Base-by-base conservation (phyloP, 2,797 vertebrate genomes). In the Tokudaia tokunoshimensis region DNA sequence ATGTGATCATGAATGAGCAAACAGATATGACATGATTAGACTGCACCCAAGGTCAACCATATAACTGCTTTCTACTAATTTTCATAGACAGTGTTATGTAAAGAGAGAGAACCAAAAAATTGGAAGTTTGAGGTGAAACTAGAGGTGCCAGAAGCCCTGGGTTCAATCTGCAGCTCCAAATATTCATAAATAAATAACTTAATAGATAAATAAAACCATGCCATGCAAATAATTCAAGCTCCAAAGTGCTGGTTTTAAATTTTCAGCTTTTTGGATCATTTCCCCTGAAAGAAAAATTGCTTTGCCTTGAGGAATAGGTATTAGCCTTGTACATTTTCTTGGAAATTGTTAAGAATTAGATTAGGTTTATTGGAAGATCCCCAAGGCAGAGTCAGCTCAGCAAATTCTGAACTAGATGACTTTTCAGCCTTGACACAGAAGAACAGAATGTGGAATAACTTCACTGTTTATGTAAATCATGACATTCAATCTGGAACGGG, bases 311-410 rank as follows among this genome's bases (percentile, higher is more conserved):
- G 74, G 47, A 84, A 87, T 19, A 92, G 44, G 47, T 70, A 81
- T 92, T 90, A 75, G 87, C 70, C 84, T 67, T 59, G 57, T 67
- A 57, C 7, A 29, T 93, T 80, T 78, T 95, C 87, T 94, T 89
- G 34, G 31, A 75, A 84, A 88, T 91, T 52, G 37, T 89, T 95
- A 83, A 92, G 41, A 67, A 65, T 96, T 67, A 81, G 11, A 74
- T 83, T 63, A 75, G 7, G 50, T 41, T 95, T 78, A 61, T 37
- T 92, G 63, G 80, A 87, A 15, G 37, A 61, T 92, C 57, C 61
- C 55, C 74, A 52, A 61, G 88, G 80, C 41, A 61, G 65, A 89
- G 44, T 85, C 61, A 76, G 41, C 79, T 94, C 59, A 67, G 87
- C 41, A 91, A 57, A 90, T 94, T 96, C 34, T 78, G 34, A 88